phyloP scores from a whole-genome alignment of 2,113 vertebrate genomes.

The Notiomystis cincta region DNA sequence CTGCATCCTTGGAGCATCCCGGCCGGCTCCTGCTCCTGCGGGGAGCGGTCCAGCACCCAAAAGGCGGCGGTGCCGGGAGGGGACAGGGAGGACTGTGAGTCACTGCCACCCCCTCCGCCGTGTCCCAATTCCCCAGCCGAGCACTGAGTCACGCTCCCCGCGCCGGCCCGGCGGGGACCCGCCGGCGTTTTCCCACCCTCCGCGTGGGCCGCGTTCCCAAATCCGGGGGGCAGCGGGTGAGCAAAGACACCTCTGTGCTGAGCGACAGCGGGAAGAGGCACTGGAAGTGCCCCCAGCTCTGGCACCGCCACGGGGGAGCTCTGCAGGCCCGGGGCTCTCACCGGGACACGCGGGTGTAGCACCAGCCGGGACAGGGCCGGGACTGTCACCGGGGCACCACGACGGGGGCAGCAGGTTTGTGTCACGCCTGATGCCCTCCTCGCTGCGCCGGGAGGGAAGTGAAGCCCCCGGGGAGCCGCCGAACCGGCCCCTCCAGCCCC shows the following conservation, averaged over 20 bases:
- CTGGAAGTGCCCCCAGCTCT: rapidly evolving
- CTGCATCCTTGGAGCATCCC: neutral
- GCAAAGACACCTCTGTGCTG: neutral
- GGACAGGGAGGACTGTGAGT: neutral
- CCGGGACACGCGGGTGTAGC: neutral
- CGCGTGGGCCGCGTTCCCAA: neutral
- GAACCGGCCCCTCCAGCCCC: neutral
- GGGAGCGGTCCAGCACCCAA: neutral
- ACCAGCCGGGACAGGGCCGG: neutral
- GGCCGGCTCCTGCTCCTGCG: neutral
- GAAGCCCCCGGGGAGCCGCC: neutral
- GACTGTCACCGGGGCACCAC: neutral
- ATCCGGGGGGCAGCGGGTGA: rapidly evolving
- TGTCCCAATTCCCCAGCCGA: neutral
- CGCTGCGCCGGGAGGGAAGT: neutral
- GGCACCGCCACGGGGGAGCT: neutral
- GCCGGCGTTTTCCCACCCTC: neutral
- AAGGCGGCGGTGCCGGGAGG: neutral
- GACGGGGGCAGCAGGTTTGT: neutral
- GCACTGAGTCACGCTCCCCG: neutral
- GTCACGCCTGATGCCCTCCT: neutral
- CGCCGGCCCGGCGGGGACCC: neutral
- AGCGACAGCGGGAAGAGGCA: no score
- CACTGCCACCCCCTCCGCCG: neutral
- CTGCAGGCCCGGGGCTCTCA: neutral